Base-by-base conservation (phyloP, 1,140 invertebrate genomes). In the Drosophila willistoni region DNA sequence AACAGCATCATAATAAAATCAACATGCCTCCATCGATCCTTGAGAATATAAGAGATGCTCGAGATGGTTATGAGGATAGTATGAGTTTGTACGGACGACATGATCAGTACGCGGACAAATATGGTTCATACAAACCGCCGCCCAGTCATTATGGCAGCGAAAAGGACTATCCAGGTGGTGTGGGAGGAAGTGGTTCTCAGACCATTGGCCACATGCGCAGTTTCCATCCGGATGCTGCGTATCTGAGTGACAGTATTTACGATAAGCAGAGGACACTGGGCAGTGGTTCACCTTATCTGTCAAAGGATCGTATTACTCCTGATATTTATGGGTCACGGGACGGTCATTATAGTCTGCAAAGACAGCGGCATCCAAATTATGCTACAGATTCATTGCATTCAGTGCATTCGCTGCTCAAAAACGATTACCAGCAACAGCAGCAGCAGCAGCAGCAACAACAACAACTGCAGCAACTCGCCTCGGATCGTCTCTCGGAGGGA, bases 401-500 rank as follows among this genome's bases (percentile, higher is more conserved):
- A 7, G 93, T 94, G 47, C 94, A 92, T 54, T 93, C 93, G 5
- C 90, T 93, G 7, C 90, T 92, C 14, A 93, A 95, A 89, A 92
- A 94, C 81, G 94, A 95, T 14, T 94, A 92, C 80, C 94, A 82
- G 78, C 95, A 91, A 89, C 94, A 87, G 93, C 95, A 94, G 93
- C 94, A 90, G 90, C 82, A 93, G 17, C 93, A 93, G 17, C 93
- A 93, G 47, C 94, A 82, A 78, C 95, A 91, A 89, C 94, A 86
- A 93, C 95, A 94, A 93, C 94, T 90, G 90, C 94, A 13, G 36
- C 36, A 39, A 12, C 36, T 39, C 3, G 25, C 93, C 64, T 94
- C 90, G 13, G 95, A 95, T 71, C 91, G 94, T 13, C 93, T 94
- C 89, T 96, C 95, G 0, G 96, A 96, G 68, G 93, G 94, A 1